Conservation (phyloP, 2,113 vertebrate species). For the Arizona elegans region DNA sequence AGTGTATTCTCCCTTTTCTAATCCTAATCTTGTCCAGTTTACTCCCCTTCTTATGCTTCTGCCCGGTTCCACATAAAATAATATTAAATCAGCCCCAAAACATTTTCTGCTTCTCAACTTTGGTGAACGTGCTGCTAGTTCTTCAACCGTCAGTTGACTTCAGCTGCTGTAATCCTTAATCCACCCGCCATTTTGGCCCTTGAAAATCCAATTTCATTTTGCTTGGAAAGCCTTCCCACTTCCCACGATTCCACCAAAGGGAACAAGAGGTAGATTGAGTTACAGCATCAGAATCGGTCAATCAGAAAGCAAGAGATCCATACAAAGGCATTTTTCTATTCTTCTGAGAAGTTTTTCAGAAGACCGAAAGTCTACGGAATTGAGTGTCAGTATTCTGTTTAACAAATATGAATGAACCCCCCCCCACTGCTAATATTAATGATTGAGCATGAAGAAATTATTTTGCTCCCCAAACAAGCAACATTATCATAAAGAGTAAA, state of each 20-base stretch:
- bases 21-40: conserved; percentile 18
- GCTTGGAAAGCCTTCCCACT: not conserved
- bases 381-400: not conserved
- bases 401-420: not conserved
- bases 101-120: conserved; percentile 27
- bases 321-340: not conserved
- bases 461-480: not conserved
- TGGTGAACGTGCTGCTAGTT: not conserved
- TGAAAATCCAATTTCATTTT: not conserved
- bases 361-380: not conserved
- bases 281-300: conserved; percentile 12
- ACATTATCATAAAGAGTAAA: conserved; percentile 11
- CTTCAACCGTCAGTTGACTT: not conserved
- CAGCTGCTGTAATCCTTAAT: not conserved
- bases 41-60: not conserved
- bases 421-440: not conserved
- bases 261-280: not conserved
- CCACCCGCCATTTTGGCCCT: not conserved
- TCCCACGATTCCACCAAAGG: not conserved
- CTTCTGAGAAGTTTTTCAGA: not conserved
- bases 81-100: conserved; percentile 30
- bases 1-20: conserved; percentile 21
- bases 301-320: conserved; percentile 6
- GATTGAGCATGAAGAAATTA: not conserved
- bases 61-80: not conserved